Percentiles rank a stretch among this genome's conserved stretches.
Evolutionary conservation across 1,140 invertebrate species (phyloP).

Genomic region (Spodoptera frugiperda): DNA sequence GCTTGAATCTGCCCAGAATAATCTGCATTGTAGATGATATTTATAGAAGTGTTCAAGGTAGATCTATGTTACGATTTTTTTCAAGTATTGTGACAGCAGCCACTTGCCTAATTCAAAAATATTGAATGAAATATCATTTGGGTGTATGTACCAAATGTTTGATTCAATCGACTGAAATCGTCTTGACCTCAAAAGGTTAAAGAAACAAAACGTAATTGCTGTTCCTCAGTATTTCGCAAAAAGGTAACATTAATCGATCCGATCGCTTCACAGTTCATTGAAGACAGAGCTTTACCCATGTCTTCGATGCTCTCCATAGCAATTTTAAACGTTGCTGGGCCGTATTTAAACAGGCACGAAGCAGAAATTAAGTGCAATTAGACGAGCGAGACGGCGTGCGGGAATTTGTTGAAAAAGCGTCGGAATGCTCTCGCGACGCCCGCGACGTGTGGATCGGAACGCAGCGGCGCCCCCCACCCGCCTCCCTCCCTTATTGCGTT

Average conservation of each 20-base stretch:
- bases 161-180: too few species aligned
- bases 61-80: too few species aligned
- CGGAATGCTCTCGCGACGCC: conserved; percentile 67
- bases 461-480: conserved; percentile 50
- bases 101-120: too few species aligned
- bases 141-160: neutral
- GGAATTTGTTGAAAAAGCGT: conserved; percentile 77
- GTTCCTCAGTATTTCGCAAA: conserved; percentile 30
- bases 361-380: conserved; percentile 80
- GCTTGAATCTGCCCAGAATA: too few species aligned
- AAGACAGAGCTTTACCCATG: conserved; percentile 42
- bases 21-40: too few species aligned
- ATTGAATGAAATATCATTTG: neutral
- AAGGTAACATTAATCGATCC: conserved; percentile 36
- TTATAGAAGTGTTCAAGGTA: too few species aligned
- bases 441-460: conserved; percentile 69
- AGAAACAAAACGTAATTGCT: conserved; percentile 25
- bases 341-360: conserved; percentile 76
- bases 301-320: conserved; percentile 46
- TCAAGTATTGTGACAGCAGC: too few species aligned
- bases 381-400: conserved; percentile 64
- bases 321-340: conserved; percentile 59
- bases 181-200: conserved; percentile 13
- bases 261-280: conserved; percentile 37
- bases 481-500: conserved; percentile 13